Evolutionary conservation across 35 echinoderm and acorn worm genomes (phyloP).

Genomic region (Hemicentrotus pulcherrimus): DNA sequence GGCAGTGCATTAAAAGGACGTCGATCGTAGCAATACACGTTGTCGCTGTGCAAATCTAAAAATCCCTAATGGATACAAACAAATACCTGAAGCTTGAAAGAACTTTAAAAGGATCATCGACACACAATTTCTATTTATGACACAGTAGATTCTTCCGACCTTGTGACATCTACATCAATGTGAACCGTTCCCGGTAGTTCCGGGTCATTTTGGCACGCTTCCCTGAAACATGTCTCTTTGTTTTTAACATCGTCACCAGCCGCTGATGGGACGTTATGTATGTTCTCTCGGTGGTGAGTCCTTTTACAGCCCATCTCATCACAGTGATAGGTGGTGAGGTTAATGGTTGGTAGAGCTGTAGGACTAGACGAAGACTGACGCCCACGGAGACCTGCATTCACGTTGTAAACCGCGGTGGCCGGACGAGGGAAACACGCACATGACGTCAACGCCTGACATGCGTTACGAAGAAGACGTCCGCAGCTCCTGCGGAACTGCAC

Average conservation of each 20-base stretch:
- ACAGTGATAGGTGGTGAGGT: constrained; percentile 19
- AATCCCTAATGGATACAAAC: too few species aligned
- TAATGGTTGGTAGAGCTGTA: neutral
- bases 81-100: too few species aligned
- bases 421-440: neutral
- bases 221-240: neutral
- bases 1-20: too few species aligned
- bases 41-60: too few species aligned
- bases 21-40: too few species aligned
- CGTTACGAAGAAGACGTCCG: neutral
- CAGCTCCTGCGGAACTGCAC: constrained; percentile 34
- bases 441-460: neutral
- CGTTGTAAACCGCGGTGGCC: neutral
- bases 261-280: neutral
- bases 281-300: neutral
- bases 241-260: neutral
- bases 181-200: neutral
- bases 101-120: too few species aligned
- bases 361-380: neutral
- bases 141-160: neutral
- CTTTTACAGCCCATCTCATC: constrained; percentile 22
- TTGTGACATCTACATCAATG: neutral
- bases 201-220: neutral
- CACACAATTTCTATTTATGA: neutral
- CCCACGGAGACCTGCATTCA: neutral